Evolutionary conservation across 2,888 invertebrate species (phyloP).

Genomic region (Drosophila vallismaia): DNA sequence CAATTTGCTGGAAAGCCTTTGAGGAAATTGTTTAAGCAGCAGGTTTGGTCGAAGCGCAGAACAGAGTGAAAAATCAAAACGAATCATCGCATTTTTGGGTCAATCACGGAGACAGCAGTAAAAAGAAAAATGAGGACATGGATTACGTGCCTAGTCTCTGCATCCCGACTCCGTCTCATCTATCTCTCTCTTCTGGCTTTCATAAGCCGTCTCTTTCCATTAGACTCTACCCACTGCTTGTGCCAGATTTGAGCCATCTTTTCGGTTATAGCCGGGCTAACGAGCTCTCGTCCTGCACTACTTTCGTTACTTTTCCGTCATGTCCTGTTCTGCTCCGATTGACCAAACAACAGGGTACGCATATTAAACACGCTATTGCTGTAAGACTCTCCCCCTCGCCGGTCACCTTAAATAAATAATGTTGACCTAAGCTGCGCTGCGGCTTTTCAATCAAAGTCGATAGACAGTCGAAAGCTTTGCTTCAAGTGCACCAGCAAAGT

Average conservation of each 20-base stretch:
- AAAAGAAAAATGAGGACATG: slow-evolving; percentile 39
- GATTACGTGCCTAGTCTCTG: slow-evolving; percentile 57
- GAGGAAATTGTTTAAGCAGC: slow-evolving; percentile 16
- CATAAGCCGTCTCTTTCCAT: slow-evolving; percentile 6
- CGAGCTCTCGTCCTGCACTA: slow-evolving; percentile 55
- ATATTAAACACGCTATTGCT: slow-evolving; percentile 62
- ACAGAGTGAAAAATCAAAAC: slow-evolving; percentile 64
- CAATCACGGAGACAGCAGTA: slow-evolving; percentile 53
- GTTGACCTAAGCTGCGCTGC: slow-evolving; percentile 59
- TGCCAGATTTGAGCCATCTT: slow-evolving; percentile 41
- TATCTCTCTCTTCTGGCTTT: slow-evolving; percentile 4
- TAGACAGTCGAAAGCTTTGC: slow-evolving; percentile 22
- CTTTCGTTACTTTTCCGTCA: slow-evolving; percentile 38
- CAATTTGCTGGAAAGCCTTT: slow-evolving; percentile 51
- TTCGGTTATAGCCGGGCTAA: slow-evolving; percentile 48
- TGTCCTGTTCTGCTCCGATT: slow-evolving; percentile 70
- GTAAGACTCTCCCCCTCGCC: background rate
- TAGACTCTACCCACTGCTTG: slow-evolving; percentile 20
- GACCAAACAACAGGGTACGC: slow-evolving; percentile 72
- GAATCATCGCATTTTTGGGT: slow-evolving; percentile 76
- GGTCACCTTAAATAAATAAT: slow-evolving; percentile 64
- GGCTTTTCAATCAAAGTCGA: slow-evolving; percentile 63
- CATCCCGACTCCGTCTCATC: slow-evolving; percentile 5
- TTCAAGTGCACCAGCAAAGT: slow-evolving; percentile 31
- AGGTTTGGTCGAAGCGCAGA: slow-evolving; percentile 2